A percentile compares a stretch with the other conserved stretches of the same genome.
Evolutionary conservation across 2,113 vertebrate genomes (phyloP).

Genomic region (Zosterops pallidus): DNA sequence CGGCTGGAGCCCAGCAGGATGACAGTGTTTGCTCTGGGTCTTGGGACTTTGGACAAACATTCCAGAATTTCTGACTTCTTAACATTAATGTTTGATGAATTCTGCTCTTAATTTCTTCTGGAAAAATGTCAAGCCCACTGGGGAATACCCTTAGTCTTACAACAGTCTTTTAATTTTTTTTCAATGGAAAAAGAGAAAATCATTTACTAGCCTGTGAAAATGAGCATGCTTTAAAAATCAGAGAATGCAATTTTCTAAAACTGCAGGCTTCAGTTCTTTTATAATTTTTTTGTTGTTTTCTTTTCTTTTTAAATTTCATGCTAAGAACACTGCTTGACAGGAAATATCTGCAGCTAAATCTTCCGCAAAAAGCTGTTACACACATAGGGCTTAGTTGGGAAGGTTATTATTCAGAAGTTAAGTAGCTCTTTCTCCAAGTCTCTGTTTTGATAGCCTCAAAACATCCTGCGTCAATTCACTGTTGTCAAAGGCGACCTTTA

Average conservation of each 20-base stretch:
- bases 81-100: constrained; percentile 82
- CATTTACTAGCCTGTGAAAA: constrained; percentile 30
- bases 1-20: constrained; percentile 80
- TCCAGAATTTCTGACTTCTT: constrained; percentile 84
- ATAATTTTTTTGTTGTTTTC: neutral
- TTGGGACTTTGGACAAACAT: constrained; percentile 85
- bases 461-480: neutral
- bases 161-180: neutral
- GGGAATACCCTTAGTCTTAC: constrained; percentile 58
- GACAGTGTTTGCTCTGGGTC: constrained; percentile 77
- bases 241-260: constrained; percentile 18
- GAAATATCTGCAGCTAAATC: constrained; percentile 18
- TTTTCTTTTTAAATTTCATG: neutral
- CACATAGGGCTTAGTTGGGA: neutral
- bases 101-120: constrained; percentile 80
- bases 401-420: constrained; percentile 11
- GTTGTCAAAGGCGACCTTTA: neutral
- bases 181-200: constrained; percentile 3
- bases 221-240: constrained; percentile 16
- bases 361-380: neutral
- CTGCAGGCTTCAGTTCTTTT: neutral
- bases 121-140: constrained; percentile 73
- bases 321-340: constrained; percentile 1
- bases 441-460: constrained; percentile 58
- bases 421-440: constrained; percentile 7